These are phyloP conservation scores for Notoglanidium macrostoma DNA, from an alignment of 2,797 vertebrate genomes.

Conservation along the genomic window DNA sequence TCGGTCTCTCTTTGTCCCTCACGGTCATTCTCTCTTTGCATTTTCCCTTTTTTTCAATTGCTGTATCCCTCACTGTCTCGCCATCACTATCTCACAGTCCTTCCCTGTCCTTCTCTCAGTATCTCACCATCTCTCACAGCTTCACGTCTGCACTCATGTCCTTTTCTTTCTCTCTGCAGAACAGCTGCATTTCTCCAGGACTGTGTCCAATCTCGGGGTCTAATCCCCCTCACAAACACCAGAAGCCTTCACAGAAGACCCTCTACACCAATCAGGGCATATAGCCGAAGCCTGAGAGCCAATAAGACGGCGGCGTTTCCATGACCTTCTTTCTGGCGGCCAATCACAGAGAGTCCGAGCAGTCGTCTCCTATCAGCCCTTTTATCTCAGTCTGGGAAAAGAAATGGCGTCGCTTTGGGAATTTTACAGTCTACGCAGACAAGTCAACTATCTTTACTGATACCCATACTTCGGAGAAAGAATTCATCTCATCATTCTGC, in stretches of 20 bases:
- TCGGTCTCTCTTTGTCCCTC: neutral
- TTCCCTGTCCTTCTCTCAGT: constrained; percentile 4
- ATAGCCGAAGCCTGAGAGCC: constrained; percentile 32
- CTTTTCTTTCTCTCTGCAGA: constrained; percentile 46
- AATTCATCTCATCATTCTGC: neutral
- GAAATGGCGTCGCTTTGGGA: constrained; percentile 12
- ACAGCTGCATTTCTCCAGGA: constrained; percentile 68
- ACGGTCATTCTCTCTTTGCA: neutral
- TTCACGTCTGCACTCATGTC: constrained; percentile 5
- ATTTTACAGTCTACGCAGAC: neutral
- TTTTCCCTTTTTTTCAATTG: neutral
- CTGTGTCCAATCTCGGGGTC: constrained; percentile 69
- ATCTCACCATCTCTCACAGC: neutral
- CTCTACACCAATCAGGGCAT: constrained; percentile 32
- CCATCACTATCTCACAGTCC: constrained; percentile 18
- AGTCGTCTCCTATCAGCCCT: constrained; percentile 14
- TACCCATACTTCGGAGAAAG: neutral
- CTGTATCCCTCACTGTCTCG: constrained; percentile 14
- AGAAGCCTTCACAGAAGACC: constrained; percentile 28
- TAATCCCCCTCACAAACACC: constrained; percentile 71
- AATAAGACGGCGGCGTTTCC: constrained; percentile 53
- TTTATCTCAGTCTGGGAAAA: constrained; percentile 29
- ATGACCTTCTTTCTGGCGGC: constrained; percentile 54
- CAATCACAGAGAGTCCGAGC: constrained; percentile 58
- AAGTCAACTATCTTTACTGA: neutral